phyloP scores from a whole-genome alignment of 2,888 invertebrate species.

The Amblyjoppa proteus region DNA sequence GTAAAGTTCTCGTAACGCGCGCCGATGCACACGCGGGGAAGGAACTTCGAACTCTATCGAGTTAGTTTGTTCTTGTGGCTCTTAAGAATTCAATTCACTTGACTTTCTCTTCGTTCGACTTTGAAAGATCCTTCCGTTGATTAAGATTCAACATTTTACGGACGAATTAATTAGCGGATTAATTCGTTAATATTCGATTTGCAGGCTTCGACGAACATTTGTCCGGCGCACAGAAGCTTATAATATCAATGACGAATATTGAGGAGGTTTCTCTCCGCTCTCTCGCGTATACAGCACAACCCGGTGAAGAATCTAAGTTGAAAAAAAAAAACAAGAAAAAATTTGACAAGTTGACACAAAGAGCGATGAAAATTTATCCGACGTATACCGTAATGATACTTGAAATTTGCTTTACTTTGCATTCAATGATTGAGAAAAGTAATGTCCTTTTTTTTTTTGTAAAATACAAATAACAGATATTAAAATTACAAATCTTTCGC shows the following conservation, averaged over 20 bases:
- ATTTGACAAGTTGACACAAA: background rate
- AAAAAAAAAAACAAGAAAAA: background rate
- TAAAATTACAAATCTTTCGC: no score
- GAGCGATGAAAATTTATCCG: background rate
- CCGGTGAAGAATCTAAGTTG: background rate
- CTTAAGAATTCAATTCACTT: background rate
- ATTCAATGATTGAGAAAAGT: no score
- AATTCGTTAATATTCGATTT: no score
- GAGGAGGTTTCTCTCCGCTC: background rate
- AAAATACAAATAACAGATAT: no score
- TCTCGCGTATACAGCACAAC: background rate
- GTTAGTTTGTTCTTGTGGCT: background rate
- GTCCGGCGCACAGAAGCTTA: no score
- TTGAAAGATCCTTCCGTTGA: no score
- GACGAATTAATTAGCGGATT: no score
- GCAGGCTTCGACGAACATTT: no score
- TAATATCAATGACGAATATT: background rate
- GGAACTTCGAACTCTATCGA: background rate
- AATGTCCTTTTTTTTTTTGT: no score
- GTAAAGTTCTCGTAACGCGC: constrained; percentile 29
- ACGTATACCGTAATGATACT: background rate
- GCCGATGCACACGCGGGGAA: constrained; percentile 7
- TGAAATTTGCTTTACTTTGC: no score
- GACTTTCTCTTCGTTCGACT: no score
- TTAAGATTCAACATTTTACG: no score